phyloP scores from a whole-genome alignment of 2,113 vertebrate species.

The Stictonetta naevosa region DNA sequence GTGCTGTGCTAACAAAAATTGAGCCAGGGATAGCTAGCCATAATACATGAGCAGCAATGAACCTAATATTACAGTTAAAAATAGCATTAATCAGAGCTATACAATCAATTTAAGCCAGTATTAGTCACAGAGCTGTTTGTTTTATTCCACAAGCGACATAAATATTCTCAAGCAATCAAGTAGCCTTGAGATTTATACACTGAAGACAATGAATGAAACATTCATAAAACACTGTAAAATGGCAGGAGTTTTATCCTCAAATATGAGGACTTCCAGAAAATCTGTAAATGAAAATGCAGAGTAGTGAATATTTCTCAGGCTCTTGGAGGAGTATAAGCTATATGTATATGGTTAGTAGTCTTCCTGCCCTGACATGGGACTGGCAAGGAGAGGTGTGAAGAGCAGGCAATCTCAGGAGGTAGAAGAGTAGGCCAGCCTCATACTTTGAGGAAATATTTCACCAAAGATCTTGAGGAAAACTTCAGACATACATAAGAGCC shows the following conservation, averaged over 20 bases:
- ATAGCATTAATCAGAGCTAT: slow-evolving; percentile 63
- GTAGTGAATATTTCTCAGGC: neutral
- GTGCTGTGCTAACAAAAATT: slow-evolving; percentile 62
- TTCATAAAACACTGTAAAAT: slow-evolving; percentile 59
- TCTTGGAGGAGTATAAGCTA: neutral
- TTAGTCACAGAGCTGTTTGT: slow-evolving; percentile 31
- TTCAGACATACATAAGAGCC: neutral
- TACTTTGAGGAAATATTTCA: neutral
- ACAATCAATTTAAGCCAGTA: slow-evolving; percentile 60
- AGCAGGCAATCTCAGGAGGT: neutral
- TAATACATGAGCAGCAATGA: slow-evolving; percentile 68
- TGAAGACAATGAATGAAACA: slow-evolving; percentile 56
- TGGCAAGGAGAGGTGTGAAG: neutral
- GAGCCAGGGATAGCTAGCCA: slow-evolving; percentile 49
- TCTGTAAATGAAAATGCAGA: neutral
- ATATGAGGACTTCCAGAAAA: slow-evolving; percentile 38
- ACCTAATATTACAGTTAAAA: slow-evolving; percentile 67
- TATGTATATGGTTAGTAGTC: neutral
- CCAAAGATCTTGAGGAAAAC: neutral
- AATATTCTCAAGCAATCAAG: slow-evolving; percentile 45
- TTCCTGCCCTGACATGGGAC: neutral
- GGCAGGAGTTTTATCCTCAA: slow-evolving; percentile 37
- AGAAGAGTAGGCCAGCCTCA: neutral
- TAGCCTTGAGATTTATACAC: slow-evolving; percentile 29
- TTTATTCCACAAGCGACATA: slow-evolving; percentile 36